Evolutionary conservation across 2,113 vertebrate genomes (phyloP).

Genomic region (Narcine bancroftii): DNA sequence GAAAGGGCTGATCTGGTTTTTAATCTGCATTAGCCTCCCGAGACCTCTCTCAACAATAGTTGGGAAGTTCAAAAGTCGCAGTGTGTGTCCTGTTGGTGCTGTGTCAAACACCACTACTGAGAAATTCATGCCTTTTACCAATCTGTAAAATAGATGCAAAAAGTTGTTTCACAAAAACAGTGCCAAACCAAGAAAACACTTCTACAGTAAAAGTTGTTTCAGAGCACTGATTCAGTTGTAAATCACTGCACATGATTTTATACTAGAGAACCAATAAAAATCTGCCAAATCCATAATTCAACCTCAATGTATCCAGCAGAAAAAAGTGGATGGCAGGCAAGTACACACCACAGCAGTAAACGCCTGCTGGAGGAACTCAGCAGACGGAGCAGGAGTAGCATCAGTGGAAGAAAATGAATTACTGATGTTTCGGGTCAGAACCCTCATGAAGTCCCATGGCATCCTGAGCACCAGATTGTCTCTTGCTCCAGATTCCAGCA

Average conservation of each 20-base stretch:
- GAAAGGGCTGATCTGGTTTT: constrained; percentile 96
- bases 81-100: constrained; percentile 84
- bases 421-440: no score
- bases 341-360: not conserved
- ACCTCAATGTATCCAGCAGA: not conserved
- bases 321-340: not conserved
- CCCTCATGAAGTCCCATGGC: no score
- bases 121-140: constrained; percentile 97
- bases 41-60: constrained; percentile 89
- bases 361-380: no score
- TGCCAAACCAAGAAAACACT: not conserved
- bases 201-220: not conserved
- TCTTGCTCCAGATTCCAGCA: no score
- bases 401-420: no score
- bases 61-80: constrained; percentile 88
- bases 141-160: constrained; percentile 51
- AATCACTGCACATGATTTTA: not conserved
- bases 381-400: no score
- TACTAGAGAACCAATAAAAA: not conserved
- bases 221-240: not conserved
- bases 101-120: constrained; percentile 94
- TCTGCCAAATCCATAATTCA: not conserved
- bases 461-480: no score
- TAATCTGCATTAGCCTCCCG: constrained; percentile 93
- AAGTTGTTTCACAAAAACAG: not conserved